Conservation (phyloP, 64 coral and sea anemone genomes). For the Porites lutea region DNA sequence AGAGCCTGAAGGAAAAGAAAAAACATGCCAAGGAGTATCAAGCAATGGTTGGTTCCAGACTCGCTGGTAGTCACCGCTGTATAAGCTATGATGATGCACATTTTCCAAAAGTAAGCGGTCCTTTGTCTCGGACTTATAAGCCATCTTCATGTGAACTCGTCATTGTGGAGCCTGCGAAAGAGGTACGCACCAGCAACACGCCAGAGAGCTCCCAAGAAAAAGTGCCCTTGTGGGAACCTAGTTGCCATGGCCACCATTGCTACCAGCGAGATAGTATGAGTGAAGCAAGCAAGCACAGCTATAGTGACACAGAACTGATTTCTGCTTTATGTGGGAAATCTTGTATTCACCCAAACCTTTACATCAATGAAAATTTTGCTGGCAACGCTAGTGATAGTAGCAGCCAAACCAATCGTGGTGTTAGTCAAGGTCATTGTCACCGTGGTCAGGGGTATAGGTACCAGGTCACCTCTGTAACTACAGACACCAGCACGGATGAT, state of each 20-base stretch:
- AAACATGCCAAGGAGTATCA: constrained; percentile 25
- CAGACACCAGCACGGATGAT: background rate
- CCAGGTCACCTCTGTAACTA: background rate
- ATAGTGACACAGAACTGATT: constrained; percentile 32
- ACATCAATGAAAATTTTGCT: background rate
- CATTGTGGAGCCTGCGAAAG: constrained; percentile 18
- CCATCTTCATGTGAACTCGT: constrained; percentile 2
- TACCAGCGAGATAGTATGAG: background rate
- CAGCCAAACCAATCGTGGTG: background rate
- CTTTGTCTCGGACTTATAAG: background rate
- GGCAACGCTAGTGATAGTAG: background rate
- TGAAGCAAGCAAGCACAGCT: constrained; percentile 32
- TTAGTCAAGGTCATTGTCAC: background rate
- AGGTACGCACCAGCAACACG: constrained; percentile 6
- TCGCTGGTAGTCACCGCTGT: constrained; percentile 34
- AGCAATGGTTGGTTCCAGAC: constrained; percentile 38
- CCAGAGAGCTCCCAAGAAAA: constrained; percentile 15
- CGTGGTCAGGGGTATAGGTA: background rate
- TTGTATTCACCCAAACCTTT: constrained; percentile 14
- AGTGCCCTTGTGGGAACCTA: background rate
- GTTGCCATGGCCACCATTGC: background rate
- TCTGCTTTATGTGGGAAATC: constrained; percentile 7
- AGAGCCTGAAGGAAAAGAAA: constrained; percentile 12
- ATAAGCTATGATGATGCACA: constrained; percentile 20
- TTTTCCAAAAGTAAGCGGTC: background rate